Conservation (phyloP, 2,888 invertebrate genomes). For the Orthonychiurus folsomi region DNA sequence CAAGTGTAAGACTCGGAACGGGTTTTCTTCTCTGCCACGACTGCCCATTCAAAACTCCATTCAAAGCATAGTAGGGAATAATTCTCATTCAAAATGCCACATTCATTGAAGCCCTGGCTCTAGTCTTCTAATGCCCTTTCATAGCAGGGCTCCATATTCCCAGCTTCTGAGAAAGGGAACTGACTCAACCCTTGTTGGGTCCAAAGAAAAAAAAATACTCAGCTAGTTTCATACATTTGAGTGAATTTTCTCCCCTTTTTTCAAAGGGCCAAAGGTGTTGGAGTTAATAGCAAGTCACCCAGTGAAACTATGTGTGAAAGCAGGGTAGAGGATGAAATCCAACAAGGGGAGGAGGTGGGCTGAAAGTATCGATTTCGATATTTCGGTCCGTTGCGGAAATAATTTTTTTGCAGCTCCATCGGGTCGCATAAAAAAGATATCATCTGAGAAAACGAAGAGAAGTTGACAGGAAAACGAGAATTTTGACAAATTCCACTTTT, state of each 20-base stretch:
- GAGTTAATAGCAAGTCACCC: too few species aligned
- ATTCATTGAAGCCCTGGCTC: too few species aligned
- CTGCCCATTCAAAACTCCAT: background rate
- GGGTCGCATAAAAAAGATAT: slow-evolving; percentile 15
- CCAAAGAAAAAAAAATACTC: too few species aligned
- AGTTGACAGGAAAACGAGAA: slow-evolving; percentile 15
- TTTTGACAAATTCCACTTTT: slow-evolving; percentile 13
- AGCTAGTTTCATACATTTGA: too few species aligned
- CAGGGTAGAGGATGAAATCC: too few species aligned
- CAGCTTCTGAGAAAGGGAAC: too few species aligned
- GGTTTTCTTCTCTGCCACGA: background rate
- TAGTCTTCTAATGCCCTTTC: too few species aligned
- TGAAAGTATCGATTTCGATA: background rate
- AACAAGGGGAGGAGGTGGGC: background rate
- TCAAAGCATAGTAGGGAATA: background rate
- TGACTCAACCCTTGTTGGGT: too few species aligned
- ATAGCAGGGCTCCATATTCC: too few species aligned
- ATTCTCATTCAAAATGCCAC: background rate
- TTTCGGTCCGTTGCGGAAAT: slow-evolving; percentile 9
- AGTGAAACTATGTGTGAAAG: too few species aligned
- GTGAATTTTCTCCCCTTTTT: too few species aligned
- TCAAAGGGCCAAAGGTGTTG: too few species aligned
- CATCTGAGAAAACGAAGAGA: background rate
- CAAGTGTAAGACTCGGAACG: background rate
- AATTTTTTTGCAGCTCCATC: slow-evolving; percentile 10